These are phyloP conservation scores for Anoplius nigerrimus DNA, from an alignment of 2,888 invertebrate species.

Conservation along the genomic window DNA sequence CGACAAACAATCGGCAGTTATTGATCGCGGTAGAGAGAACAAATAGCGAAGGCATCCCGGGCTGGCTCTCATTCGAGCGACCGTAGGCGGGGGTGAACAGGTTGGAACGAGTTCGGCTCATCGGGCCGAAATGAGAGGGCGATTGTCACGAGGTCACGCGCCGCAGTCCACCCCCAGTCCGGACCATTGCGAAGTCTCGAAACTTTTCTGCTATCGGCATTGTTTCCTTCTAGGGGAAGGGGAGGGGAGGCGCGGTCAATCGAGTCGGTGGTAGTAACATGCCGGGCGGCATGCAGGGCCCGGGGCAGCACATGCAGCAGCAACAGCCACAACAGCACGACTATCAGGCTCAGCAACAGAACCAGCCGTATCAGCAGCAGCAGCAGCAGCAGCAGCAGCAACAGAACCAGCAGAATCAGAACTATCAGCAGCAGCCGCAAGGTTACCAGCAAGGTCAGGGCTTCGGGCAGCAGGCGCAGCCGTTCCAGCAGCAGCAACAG, in stretches of 20 bases:
- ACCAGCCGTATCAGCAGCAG: slow-evolving; percentile 58
- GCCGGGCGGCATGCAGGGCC: slow-evolving; percentile 78
- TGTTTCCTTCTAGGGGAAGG: slow-evolving; percentile 77
- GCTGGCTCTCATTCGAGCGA: no score
- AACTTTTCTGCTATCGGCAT: no score
- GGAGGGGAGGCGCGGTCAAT: slow-evolving; percentile 80
- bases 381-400: slow-evolving; percentile 61
- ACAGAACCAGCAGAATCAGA: slow-evolving; percentile 64
- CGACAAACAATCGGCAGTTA: no score
- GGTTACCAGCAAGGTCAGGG: slow-evolving; percentile 62
- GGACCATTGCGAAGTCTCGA: no score
- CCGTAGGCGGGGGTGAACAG: neutral
- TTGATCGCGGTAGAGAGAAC: no score
- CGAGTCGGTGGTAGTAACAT: slow-evolving; percentile 79
- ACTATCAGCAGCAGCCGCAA: slow-evolving; percentile 59
- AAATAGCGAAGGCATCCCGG: no score
- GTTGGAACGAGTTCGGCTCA: no score
- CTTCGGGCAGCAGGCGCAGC: slow-evolving; percentile 50
- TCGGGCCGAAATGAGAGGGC: slow-evolving; percentile 2
- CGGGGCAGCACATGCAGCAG: slow-evolving; percentile 68
- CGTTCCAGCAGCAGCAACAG: slow-evolving; percentile 57
- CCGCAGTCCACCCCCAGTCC: no score
- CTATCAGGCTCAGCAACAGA: slow-evolving; percentile 59
- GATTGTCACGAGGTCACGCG: neutral
- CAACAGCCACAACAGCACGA: slow-evolving; percentile 63